Conservation (phyloP, 2,888 invertebrate species). For the Leptopilina drosophilae region DNA sequence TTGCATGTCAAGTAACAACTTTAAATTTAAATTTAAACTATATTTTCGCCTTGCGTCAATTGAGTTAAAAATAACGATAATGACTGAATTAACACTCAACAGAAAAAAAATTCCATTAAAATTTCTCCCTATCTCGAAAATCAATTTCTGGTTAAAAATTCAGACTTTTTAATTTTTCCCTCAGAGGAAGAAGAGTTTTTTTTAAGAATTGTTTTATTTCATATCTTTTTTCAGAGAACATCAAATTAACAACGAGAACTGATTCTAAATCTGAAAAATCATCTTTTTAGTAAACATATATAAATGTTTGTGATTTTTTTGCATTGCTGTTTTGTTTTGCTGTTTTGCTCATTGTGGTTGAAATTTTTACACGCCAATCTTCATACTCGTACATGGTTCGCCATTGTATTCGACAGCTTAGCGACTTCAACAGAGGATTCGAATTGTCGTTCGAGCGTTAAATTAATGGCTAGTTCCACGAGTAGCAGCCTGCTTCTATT, state of each 20-base stretch:
- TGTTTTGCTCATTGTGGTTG: not conserved
- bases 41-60: not conserved
- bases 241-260: no score
- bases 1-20: not conserved
- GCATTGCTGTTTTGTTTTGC: not conserved
- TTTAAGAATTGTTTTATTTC: no score
- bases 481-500: constrained; percentile 15
- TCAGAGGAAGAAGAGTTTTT: no score
- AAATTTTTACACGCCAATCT: constrained; percentile 9
- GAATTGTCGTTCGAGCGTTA: constrained; percentile 31
- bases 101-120: no score
- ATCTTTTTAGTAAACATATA: not conserved
- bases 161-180: no score
- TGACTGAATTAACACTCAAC: not conserved
- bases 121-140: no score
- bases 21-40: not conserved
- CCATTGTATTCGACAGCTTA: constrained; percentile 22
- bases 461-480: constrained; percentile 25
- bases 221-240: no score
- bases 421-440: constrained; percentile 27
- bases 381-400: not conserved
- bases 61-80: not conserved
- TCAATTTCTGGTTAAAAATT: no score
- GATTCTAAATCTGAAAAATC: no score
- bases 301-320: not conserved